Percentiles rank a stretch among this genome's conserved stretches.
Evolutionary conservation across 2,113 vertebrate species (phyloP).

Genomic region (Vulpes ferrilata): DNA sequence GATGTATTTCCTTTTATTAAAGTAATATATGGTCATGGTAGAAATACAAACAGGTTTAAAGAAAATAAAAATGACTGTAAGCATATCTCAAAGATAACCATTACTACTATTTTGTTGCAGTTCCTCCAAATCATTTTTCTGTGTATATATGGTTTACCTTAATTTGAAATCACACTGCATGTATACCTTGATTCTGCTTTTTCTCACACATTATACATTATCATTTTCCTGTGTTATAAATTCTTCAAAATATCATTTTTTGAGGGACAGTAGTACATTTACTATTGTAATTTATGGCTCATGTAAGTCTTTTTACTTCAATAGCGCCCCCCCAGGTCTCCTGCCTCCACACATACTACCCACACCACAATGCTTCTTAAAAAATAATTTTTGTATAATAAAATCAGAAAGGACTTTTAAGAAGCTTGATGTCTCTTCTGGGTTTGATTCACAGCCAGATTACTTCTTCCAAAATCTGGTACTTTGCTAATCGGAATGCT

Average conservation of each 20-base stretch:
- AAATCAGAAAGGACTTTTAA: conserved; percentile 24
- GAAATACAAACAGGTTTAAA: neutral
- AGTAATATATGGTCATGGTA: neutral
- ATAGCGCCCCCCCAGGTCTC: neutral
- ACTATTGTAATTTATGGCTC: neutral
- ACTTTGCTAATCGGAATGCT: conserved; percentile 1
- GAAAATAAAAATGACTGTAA: conserved; percentile 1
- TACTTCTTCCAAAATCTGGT: conserved; percentile 27
- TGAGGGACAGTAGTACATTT: neutral
- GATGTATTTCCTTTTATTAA: neutral
- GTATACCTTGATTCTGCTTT: neutral
- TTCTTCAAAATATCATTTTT: neutral
- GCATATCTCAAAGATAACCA: neutral
- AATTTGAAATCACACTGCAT: neutral
- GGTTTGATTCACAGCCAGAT: conserved; percentile 40
- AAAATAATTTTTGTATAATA: neutral
- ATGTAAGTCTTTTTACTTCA: neutral
- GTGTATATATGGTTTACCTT: neutral
- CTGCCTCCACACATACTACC: neutral
- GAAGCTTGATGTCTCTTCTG: neutral
- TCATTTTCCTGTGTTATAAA: neutral
- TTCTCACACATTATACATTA: neutral
- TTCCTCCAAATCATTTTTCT: neutral
- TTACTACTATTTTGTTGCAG: neutral
- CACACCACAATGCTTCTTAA: neutral